Evolutionary conservation across 2,797 vertebrate genomes (phyloP).

Genomic region (Vipera latastei): DNA sequence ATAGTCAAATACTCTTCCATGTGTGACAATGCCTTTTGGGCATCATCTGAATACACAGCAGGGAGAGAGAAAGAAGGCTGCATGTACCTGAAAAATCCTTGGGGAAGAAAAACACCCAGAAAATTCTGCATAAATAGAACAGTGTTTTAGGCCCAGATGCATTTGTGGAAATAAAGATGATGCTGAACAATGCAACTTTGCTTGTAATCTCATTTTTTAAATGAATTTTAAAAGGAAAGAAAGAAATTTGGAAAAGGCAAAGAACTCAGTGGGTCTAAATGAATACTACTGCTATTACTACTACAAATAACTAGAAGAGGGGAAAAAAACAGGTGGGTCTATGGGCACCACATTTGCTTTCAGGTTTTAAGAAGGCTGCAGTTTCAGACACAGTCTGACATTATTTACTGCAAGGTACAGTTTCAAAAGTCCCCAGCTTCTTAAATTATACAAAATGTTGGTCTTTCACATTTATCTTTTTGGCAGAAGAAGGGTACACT

Average conservation of each 20-base stretch:
- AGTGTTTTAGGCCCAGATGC: not conserved
- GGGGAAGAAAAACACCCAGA: not conserved
- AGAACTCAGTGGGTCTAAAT: not conserved
- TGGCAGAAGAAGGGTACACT: slow-evolving; percentile 28
- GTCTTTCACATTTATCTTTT: slow-evolving; percentile 34
- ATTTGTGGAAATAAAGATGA: not conserved
- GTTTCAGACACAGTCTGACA: not conserved
- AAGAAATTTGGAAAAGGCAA: not conserved
- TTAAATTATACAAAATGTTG: slow-evolving; percentile 31
- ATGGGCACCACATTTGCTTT: not conserved
- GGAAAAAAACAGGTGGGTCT: too few species aligned
- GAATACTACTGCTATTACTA: too few species aligned
- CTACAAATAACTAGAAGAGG: too few species aligned
- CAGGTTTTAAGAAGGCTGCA: not conserved
- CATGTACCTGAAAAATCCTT: not conserved
- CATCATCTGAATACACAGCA: not conserved
- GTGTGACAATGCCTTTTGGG: not conserved
- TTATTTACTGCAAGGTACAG: not conserved
- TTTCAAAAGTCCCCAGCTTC: slow-evolving; percentile 20
- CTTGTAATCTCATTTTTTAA: not conserved
- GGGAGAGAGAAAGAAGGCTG: not conserved
- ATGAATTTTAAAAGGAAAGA: not conserved
- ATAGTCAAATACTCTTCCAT: not conserved
- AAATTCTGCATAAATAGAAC: not conserved
- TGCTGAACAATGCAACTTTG: not conserved